phyloP scores from a whole-genome alignment of 2,888 invertebrate species.

The Harpalus rufipes region DNA sequence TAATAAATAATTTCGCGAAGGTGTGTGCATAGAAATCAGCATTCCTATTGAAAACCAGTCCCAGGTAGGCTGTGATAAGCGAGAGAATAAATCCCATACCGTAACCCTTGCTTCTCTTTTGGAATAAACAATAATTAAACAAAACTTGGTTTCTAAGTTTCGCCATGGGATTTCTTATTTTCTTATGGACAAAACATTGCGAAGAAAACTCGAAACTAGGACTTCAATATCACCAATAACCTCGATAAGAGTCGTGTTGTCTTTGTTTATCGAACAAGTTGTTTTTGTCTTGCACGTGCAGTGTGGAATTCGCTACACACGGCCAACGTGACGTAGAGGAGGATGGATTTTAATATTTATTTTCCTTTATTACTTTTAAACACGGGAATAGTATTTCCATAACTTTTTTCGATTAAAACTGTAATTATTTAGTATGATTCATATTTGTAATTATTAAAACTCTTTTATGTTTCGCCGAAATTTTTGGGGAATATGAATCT shows the following conservation, averaged over 20 bases:
- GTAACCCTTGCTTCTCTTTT: slow-evolving; percentile 36
- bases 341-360: slow-evolving; percentile 36
- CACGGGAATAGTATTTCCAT: not conserved
- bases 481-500: too few relatives aligned
- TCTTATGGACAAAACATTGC: slow-evolving; percentile 50
- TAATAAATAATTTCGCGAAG: slow-evolving; percentile 34
- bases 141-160: slow-evolving; percentile 36
- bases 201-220: slow-evolving; percentile 57
- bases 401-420: too few relatives aligned
- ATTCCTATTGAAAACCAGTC: slow-evolving; percentile 41
- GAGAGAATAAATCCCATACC: slow-evolving; percentile 14
- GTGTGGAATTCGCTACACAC: slow-evolving; percentile 43
- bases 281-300: slow-evolving; percentile 51
- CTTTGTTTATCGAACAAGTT: slow-evolving; percentile 36
- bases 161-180: slow-evolving; percentile 53
- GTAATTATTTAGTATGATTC: too few relatives aligned
- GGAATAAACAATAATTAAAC: slow-evolving; percentile 47
- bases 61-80: not conserved
- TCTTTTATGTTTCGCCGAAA: too few relatives aligned
- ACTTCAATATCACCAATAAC: slow-evolving; percentile 66
- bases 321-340: slow-evolving; percentile 14
- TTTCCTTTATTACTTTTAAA: slow-evolving; percentile 3
- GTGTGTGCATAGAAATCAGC: slow-evolving; percentile 40
- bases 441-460: too few relatives aligned
- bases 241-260: slow-evolving; percentile 56